Evolutionary conservation across 2,797 vertebrate genomes (phyloP), one percentile per base, ranked within the genome.

Genomic region (Falco naumanni): DNA sequence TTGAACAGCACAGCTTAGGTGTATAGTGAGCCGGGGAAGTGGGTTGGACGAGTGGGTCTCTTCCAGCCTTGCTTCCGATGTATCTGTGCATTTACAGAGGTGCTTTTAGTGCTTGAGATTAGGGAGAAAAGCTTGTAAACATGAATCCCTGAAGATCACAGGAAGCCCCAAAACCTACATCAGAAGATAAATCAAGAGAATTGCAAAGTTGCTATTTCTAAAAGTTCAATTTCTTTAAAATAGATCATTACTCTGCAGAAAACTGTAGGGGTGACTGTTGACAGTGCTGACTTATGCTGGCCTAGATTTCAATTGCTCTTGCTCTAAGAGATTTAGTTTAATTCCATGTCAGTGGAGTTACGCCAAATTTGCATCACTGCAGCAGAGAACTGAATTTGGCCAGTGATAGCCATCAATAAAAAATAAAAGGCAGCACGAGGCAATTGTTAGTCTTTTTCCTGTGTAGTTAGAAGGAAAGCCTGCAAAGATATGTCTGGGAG

Each of bases 161-260:
- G 74, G 60, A 76, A 87, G 53, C 56, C 56, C 68, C 75, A 43
- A 60, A 75, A 92, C 39, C 61, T 70, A 5, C 31, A 47, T 87
- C 45, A 71, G 53, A 83, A 90, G 53, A 61, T 89, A 86, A 89
- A 94, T 75, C 63, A 84, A 84, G 88, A 83, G 84, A 90, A 92
- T 57, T 90, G 87, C 84, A 15, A 85, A 85, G 53, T 20, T 85
- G 61, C 86, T 87, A 9, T 85, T 97, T 94, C 65, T 84, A 54
- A 77, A 93, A 95, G 82, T 95, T 92, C 77, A 9, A 0, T 92
- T 91, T 92, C 45, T 97, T 90, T 92, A 86, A 78, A 95, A 89
- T 57, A 90, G 88, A 95, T 95, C 91, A 79, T 96, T 90, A 94
- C 71, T 94, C 82, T 94, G 90, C 88, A 87, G 86, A 95, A 92